Evolutionary conservation across 2,113 vertebrate genomes (phyloP).

Genomic region (Dromiciops gliroides): DNA sequence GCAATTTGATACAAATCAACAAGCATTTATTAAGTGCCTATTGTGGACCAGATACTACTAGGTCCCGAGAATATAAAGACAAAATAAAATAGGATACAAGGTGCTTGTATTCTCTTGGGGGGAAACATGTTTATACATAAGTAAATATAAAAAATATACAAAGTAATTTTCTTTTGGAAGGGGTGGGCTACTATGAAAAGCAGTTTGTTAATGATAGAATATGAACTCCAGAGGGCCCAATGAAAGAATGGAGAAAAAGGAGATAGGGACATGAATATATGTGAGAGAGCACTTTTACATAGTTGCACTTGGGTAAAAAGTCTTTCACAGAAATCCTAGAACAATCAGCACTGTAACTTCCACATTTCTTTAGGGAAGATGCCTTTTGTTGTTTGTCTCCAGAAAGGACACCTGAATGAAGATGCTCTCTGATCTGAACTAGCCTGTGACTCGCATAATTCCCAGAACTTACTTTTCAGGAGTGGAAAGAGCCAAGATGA

Average conservation of each 20-base stretch:
- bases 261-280: not conserved
- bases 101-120: not conserved
- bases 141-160: not conserved
- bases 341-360: not conserved
- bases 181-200: not conserved
- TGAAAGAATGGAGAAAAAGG: not conserved
- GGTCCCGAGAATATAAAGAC: not conserved
- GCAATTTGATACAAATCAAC: not conserved
- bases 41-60: not conserved
- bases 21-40: not conserved
- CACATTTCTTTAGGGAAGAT: not conserved
- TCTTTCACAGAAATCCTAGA: not conserved
- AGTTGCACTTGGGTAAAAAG: not conserved
- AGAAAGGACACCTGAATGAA: not conserved
- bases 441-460: not conserved
- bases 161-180: not conserved
- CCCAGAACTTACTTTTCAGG: constrained; percentile 47
- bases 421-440: accelerated
- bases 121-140: not conserved
- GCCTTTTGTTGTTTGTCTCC: not conserved
- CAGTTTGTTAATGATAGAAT: not conserved
- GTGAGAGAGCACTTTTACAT: not conserved
- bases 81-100: not conserved
- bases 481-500: constrained; percentile 54
- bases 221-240: not conserved